A percentile compares a stretch with the other conserved stretches of the same genome.
Conservation (phyloP, 2,888 invertebrate species). For the Spicauda simplicius region DNA sequence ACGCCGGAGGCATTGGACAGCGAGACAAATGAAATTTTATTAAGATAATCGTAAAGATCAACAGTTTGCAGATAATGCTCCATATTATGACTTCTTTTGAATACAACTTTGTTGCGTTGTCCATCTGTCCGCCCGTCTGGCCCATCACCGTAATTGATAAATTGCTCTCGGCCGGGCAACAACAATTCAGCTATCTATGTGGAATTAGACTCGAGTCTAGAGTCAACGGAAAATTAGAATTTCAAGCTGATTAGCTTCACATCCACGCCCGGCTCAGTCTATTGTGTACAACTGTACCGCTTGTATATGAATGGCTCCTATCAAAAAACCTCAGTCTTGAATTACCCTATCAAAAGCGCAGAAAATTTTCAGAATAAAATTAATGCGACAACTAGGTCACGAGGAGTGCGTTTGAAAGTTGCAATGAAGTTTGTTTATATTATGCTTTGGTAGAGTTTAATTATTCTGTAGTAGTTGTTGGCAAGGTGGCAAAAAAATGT, state of each 20-base stretch:
- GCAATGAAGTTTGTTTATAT: constrained; percentile 24
- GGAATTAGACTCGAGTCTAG: constrained; percentile 3
- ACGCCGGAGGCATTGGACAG: too few species aligned
- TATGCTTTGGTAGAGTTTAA: constrained; percentile 24
- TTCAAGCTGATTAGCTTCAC: constrained; percentile 23
- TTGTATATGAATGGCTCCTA: constrained; percentile 1
- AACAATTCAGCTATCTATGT: constrained; percentile 20
- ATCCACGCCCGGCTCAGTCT: not conserved
- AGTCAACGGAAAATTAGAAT: constrained; percentile 33
- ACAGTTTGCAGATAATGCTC: not conserved
- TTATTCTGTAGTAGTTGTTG: constrained; percentile 21
- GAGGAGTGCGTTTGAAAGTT: constrained; percentile 26
- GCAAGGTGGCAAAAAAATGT: constrained; percentile 29
- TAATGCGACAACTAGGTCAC: constrained; percentile 27
- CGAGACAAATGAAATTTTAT: not conserved
- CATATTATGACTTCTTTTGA: constrained; percentile 7
- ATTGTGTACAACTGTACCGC: constrained; percentile 2
- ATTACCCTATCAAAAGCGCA: constrained; percentile 4
- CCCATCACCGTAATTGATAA: constrained; percentile 28
- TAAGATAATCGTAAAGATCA: not conserved
- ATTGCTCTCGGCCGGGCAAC: constrained; percentile 20
- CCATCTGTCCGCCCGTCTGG: constrained; percentile 5
- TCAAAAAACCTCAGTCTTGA: constrained; percentile 8
- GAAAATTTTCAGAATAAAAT: constrained; percentile 17
- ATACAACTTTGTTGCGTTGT: constrained; percentile 6